Conservation (phyloP, 2,888 invertebrate genomes). For the Nymphalis c-album region DNA sequence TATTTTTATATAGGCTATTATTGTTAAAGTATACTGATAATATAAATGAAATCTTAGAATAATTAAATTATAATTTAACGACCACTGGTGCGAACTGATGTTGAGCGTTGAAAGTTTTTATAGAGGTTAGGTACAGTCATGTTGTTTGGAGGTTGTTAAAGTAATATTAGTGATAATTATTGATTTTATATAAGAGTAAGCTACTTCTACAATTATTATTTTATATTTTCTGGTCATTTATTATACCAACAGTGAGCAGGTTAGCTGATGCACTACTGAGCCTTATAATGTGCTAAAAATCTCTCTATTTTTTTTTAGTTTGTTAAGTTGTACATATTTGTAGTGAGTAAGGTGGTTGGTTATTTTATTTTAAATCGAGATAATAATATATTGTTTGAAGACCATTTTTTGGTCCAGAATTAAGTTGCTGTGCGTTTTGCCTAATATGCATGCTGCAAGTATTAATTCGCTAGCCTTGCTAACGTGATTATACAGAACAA, state of each 20-base stretch:
- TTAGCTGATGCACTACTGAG: constrained; percentile 31
- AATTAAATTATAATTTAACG: constrained; percentile 64
- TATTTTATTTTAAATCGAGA: constrained; percentile 67
- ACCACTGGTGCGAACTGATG: constrained; percentile 79
- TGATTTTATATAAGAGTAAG: constrained; percentile 40
- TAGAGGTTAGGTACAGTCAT: constrained; percentile 67
- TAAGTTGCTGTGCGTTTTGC: constrained; percentile 52
- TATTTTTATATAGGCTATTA: constrained; percentile 74
- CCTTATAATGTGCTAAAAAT: constrained; percentile 59
- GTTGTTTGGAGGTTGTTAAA: constrained; percentile 76
- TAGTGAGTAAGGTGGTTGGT: constrained; percentile 61
- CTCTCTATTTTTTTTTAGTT: constrained; percentile 70
- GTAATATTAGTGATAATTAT: constrained; percentile 60
- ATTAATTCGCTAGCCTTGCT: constrained; percentile 49
- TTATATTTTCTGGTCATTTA: constrained; percentile 60
- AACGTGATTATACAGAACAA: constrained; percentile 77
- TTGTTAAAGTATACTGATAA: constrained; percentile 55
- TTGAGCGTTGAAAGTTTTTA: constrained; percentile 80
- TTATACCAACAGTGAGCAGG: constrained; percentile 42
- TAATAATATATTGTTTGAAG: constrained; percentile 62
- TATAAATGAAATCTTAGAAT: constrained; percentile 52
- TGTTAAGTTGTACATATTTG: constrained; percentile 67
- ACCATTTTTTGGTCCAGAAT: constrained; percentile 24
- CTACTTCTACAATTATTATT: constrained; percentile 38
- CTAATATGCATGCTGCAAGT: constrained; percentile 41